A percentile compares a stretch with the other conserved stretches of the same genome.
phyloP scores from a whole-genome alignment of 1,140 invertebrate species.

The Ridgeia piscesae region DNA sequence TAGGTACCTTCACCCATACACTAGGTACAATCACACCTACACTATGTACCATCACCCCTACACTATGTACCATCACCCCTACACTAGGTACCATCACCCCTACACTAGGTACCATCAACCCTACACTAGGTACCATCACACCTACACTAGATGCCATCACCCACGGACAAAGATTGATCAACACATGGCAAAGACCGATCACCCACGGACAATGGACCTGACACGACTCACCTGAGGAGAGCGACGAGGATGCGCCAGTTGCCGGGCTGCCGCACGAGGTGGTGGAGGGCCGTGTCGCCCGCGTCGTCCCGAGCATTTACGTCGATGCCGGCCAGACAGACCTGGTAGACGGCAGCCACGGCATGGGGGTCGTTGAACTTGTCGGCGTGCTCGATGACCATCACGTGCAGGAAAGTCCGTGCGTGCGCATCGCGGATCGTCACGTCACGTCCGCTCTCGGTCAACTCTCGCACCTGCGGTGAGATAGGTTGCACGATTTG shows the following conservation, averaged over 20 bases:
- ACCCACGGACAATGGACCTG: neutral
- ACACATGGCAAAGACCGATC: too few species aligned
- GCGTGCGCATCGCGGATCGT: neutral
- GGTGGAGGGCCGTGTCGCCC: conserved; percentile 17
- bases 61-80: too few species aligned
- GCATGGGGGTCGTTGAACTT: conserved; percentile 17
- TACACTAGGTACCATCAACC: too few species aligned
- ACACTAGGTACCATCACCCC: too few species aligned
- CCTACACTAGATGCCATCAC: too few species aligned
- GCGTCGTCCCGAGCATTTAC: neutral
- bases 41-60: too few species aligned
- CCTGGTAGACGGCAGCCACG: conserved; percentile 15
- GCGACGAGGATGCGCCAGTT: conserved; percentile 15
- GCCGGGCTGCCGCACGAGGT: neutral
- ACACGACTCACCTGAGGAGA: conserved; percentile 2
- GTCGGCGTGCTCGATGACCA: neutral
- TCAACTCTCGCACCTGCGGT: neutral
- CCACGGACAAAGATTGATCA: too few species aligned
- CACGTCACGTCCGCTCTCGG: conserved; percentile 18
- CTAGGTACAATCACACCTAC: too few species aligned
- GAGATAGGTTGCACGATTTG: too few species aligned
- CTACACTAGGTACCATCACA: too few species aligned
- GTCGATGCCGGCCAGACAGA: conserved; percentile 12
- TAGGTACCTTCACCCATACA: too few species aligned
- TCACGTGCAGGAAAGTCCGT: conserved; percentile 17